Base-by-base conservation (phyloP, 2,113 vertebrate genomes). In the Dunckerocampus dactyliophorus region DNA sequence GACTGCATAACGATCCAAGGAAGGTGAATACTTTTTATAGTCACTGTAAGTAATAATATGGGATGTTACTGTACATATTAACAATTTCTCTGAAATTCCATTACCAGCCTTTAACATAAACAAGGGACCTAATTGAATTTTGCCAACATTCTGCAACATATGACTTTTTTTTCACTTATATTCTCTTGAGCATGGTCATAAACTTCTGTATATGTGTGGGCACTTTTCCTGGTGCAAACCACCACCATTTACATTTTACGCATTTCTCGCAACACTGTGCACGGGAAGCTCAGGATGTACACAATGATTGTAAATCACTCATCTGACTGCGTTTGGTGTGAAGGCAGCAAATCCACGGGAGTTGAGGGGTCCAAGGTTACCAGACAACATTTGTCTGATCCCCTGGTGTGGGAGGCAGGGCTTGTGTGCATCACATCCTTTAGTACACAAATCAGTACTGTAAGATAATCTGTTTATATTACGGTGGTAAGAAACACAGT, bases 311-410 rank as follows among this genome's bases (percentile, higher is more conserved):
- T 74, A 83, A 83, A 87, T 84, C 12, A 57, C 68, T 86, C 64
- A 69, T 85, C 82, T 77, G 59, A 43, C 47, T 65, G 43, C 52
- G 56, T 53, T 69, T 59, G 63, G 67, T 79, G 75, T 72, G 66
- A 75, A 72, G 64, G 48, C n/a, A 45, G 67, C 52, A 71, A 77
- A 71, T 77, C 67, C 31, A 9, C 58, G 64, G 77, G 71, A 75
- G 79, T 83, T 84, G 62, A 62, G 65, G 62, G 81, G 83, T 85
- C 74, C 71, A 83, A 81, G 83, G 85, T 85, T 85, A 82, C 77
- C 72, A 87, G 81, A 87, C 78, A 74, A 82, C 80, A 83, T 88
- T 87, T 79, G 87, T 86, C 73, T 85, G 68, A 80, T 74, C 70
- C 75, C 54, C 60, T 59, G 54, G 24, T 75, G 72, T 56, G 28